Evolutionary conservation across 2,888 invertebrate species (phyloP).

Genomic region (Lepidochrysops patricia): DNA sequence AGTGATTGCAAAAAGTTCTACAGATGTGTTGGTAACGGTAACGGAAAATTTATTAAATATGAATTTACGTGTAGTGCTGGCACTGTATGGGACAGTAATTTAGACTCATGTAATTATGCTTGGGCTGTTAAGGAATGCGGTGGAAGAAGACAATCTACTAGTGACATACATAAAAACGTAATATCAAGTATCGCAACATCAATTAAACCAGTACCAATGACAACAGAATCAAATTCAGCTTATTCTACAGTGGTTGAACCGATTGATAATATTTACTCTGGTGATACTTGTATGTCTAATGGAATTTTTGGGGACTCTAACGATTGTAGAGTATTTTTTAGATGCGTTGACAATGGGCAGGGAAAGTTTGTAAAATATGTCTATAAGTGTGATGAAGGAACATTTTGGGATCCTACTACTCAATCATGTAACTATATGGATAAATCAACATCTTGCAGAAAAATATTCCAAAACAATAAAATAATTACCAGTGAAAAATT

Average conservation of each 20-base stretch:
- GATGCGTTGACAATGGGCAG: neutral
- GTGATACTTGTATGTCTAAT: neutral
- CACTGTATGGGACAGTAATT: constrained; percentile 74
- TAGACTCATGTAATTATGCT: constrained; percentile 74
- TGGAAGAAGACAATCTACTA: constrained; percentile 15
- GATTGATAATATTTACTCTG: neutral
- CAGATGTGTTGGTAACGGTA: constrained; percentile 74
- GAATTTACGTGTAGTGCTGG: constrained; percentile 75
- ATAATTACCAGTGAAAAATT: neutral
- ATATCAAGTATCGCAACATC: neutral
- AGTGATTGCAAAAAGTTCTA: constrained; percentile 79
- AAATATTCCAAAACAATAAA: neutral
- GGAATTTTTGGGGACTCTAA: constrained; percentile 2
- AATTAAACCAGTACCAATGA: neutral
- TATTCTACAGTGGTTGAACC: neutral
- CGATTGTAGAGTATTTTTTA: neutral
- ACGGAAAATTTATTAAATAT: constrained; percentile 56
- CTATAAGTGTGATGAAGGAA: constrained; percentile 4
- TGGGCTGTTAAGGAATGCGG: constrained; percentile 58
- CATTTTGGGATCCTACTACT: constrained; percentile 12
- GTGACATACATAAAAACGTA: neutral
- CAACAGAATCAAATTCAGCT: neutral
- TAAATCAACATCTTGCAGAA: neutral
- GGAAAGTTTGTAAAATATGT: constrained; percentile 1
- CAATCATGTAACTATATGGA: constrained; percentile 11